Base-by-base conservation (phyloP, 1,140 invertebrate genomes). In the Temnothorax nylanderi region DNA sequence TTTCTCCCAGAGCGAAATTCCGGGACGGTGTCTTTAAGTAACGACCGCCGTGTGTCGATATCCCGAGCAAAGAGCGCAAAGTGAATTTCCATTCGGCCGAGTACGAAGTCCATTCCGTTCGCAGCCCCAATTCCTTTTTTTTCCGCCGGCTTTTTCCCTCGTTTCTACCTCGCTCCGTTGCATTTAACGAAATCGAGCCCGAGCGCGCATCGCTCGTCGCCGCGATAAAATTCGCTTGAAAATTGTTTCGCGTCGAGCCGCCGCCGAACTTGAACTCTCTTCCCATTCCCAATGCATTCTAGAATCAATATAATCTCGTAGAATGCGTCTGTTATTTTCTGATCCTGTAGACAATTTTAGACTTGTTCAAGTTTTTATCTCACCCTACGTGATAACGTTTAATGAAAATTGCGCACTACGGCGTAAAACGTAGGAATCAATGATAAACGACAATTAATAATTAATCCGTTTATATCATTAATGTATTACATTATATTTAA, bases 71-170 rank as follows among this genome's bases (percentile, higher is more conserved):
- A 84, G 34, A 85, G 87, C 86, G 88, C 85, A 44, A 54, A 74
- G 74, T 78, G 86, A 90, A 90, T 90, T 90, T 90, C 86, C 89
- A 90, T 90, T 87, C 86, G 88, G 88, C 60, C 86, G 64, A 80
- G 82, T 88, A 80, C 82, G 88, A 69, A 37, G 78, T 89, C 85
- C 87, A 87, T 89, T 90, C 49, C 82, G 13, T 60, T 82, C 75
- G 85, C 82, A 74, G 62, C 32, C 41, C 1, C 49, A 67, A 85
- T 76, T 62, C 32, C 74, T 80, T 75, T 89, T 71, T 81, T 89
- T 71, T 26, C n/a, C 69, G 6, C 49, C 78, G 2, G 78, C 37
- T 54, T 72, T 84, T 84, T 84, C 41, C 18, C 34, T 64, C 72
- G 8, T 51, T 44, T 21, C 44, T 41, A 60, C 18, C 47, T 62